A percentile compares a stretch with the other conserved stretches of the same genome.
Evolutionary conservation across 2,113 vertebrate species (phyloP).

Genomic region (Garra rufa): DNA sequence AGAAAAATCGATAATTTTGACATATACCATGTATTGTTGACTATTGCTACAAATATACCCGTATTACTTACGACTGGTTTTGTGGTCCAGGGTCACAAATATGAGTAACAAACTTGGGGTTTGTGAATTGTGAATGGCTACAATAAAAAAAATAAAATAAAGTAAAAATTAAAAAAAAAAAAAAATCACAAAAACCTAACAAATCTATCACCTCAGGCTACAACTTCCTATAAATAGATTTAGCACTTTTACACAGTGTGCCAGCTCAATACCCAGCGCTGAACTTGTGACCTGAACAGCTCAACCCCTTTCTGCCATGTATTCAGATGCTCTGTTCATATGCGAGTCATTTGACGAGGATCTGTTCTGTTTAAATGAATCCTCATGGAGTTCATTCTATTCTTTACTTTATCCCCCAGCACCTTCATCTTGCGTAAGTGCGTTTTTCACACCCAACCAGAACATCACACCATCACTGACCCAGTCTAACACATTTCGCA

Average conservation of each 20-base stretch:
- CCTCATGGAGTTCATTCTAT: constrained; percentile 37
- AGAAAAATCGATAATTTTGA: too few relatives aligned
- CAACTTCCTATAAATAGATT: not conserved
- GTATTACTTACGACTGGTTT: too few relatives aligned
- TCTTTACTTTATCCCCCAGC: constrained; percentile 36
- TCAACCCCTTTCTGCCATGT: not conserved
- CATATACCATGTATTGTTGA: too few relatives aligned
- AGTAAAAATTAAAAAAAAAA: too few relatives aligned
- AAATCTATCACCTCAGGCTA: not conserved
- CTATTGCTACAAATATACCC: too few relatives aligned
- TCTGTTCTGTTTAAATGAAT: constrained; percentile 15
- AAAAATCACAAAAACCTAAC: not conserved
- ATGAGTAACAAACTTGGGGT: too few relatives aligned
- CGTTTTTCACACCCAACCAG: constrained; percentile 14
- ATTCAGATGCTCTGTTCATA: not conserved
- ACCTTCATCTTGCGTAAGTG: constrained; percentile 3
- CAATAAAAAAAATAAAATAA: too few relatives aligned
- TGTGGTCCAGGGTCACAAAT: too few relatives aligned
- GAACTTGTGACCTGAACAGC: constrained; percentile 9
- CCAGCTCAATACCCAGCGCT: not conserved
- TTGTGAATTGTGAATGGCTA: too few relatives aligned
- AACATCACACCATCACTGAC: constrained; percentile 23
- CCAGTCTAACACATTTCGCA: not conserved
- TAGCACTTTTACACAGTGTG: not conserved
- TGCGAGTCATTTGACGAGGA: not conserved